Conservation (phyloP, 2,888 invertebrate genomes). For the Hanleya hanleyi region DNA sequence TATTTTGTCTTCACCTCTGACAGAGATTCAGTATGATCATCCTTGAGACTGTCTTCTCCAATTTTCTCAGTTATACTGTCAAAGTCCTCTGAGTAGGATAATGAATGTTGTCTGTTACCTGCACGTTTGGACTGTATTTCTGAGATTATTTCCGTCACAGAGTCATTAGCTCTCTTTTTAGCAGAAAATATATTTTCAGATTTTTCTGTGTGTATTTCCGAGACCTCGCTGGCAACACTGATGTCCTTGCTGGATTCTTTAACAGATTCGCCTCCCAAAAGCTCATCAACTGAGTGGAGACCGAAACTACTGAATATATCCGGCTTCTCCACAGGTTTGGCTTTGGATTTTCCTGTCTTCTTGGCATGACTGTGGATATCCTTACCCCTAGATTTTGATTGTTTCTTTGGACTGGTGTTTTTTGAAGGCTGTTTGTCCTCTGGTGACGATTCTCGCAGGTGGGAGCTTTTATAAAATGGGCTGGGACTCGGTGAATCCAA, state of each 20-base stretch:
- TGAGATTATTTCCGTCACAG: slow-evolving; percentile 38
- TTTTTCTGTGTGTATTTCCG: slow-evolving; percentile 54
- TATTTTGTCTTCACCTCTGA: slow-evolving; percentile 49
- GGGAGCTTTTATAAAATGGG: neutral
- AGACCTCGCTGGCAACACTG: slow-evolving; percentile 45
- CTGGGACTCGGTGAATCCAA: neutral
- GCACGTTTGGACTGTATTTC: neutral
- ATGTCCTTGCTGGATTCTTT: slow-evolving; percentile 37
- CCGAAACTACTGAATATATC: slow-evolving; percentile 56
- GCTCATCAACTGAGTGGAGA: slow-evolving; percentile 65
- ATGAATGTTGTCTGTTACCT: neutral
- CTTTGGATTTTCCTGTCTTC: neutral
- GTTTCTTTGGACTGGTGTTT: slow-evolving; percentile 1
- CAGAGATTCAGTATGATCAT: slow-evolving; percentile 33
- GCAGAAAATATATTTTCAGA: slow-evolving; percentile 31
- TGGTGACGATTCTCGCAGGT: neutral
- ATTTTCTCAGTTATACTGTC: slow-evolving; percentile 54
- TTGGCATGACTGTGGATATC: neutral
- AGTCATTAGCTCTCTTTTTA: slow-evolving; percentile 24
- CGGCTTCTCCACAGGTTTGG: slow-evolving; percentile 15
- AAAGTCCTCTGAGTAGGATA: slow-evolving; percentile 62
- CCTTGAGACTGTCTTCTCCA: slow-evolving; percentile 36
- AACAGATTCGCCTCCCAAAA: slow-evolving; percentile 44
- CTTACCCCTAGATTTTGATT: neutral
- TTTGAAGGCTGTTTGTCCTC: neutral